Base-by-base conservation (phyloP, 2,113 vertebrate genomes). In the Brachyhypopomus occidentalis region DNA sequence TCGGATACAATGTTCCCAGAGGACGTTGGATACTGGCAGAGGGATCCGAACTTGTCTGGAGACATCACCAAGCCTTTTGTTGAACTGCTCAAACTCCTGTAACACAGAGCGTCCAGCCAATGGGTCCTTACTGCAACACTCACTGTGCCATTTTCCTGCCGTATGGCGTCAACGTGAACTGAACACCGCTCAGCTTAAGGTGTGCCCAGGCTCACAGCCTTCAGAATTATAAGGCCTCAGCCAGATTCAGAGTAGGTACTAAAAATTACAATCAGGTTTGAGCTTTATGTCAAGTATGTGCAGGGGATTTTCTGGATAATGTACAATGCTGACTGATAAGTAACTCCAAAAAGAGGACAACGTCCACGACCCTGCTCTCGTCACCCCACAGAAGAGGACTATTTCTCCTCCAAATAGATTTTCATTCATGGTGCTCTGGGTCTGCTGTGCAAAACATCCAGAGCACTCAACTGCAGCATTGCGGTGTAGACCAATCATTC, bases 1-100 rank as follows among this genome's bases (percentile, higher is more conserved):
- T 20, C 97, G 97, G 85, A 99, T 99, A 89, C 98, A 99, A 86
- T 99, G 98, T 82, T 99, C 98, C 98, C 98, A 99, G 71, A 99
- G 95, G 79, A 98, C 97, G 77, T 99, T 99, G 88, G 97, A 98
- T 78, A 99, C 98, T 0, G 96, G 94, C 83, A 99, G 88, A 0
- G 98, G 98, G 89, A 99, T 96, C 74, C 96, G 96, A 58, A 99
- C 97, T 64, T 94, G 95, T 88, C 94, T 96, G 77, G 96, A 97
- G 82, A 98, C 95, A 3, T 99, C 98, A 0, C 85, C 92, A 86
- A 99, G 90, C 58, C 93, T 93, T 89, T 92, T 92, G 91, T 96
- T 98, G 84, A 97, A 99, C 75, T 95, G 94, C 83, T 99, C 97
- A 91, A 99, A 99, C 89, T 99, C 97, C 98, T 99, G 89, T 66